Conservation (phyloP, 2,797 vertebrate species). For the Apodemus agrarius region DNA sequence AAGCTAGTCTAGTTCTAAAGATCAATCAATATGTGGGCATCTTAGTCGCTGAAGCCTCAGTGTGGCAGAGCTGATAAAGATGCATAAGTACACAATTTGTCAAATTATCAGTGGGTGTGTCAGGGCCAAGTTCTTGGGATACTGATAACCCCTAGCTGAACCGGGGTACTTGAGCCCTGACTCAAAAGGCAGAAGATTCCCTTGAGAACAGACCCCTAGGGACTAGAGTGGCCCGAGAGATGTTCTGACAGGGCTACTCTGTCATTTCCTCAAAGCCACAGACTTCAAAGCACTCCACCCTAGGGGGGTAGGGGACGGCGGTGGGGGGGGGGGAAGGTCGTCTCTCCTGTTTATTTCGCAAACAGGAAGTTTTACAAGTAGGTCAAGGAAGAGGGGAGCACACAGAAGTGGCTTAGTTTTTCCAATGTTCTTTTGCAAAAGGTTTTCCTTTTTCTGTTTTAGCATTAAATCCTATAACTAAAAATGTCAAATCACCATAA, state of each 20-base stretch:
- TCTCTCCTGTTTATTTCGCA: slow-evolving; percentile 1
- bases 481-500: slow-evolving; percentile 64
- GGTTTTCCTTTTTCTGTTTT: slow-evolving; percentile 26
- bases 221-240: background rate
- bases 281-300: slow-evolving; percentile 40
- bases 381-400: background rate
- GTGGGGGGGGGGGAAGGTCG: too few species aligned
- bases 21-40: background rate
- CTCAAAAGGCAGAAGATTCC: background rate
- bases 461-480: slow-evolving; percentile 44
- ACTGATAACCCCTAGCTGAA: background rate
- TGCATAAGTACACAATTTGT: background rate
- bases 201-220: background rate
- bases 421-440: background rate
- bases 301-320: too few species aligned
- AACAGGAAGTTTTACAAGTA: slow-evolving; percentile 6
- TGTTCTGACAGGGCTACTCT: background rate
- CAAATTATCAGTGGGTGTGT: background rate
- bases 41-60: background rate
- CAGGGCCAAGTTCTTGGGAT: background rate
- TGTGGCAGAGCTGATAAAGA: background rate
- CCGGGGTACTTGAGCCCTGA: background rate
- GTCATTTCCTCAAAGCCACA: slow-evolving; percentile 13
- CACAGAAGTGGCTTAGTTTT: background rate
- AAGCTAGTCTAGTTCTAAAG: slow-evolving; percentile 33